Percentiles rank a stretch among this genome's conserved stretches.
These are phyloP conservation scores for Bufo bufo DNA, from an alignment of 2,113 vertebrate genomes.

Conservation along the genomic window DNA sequence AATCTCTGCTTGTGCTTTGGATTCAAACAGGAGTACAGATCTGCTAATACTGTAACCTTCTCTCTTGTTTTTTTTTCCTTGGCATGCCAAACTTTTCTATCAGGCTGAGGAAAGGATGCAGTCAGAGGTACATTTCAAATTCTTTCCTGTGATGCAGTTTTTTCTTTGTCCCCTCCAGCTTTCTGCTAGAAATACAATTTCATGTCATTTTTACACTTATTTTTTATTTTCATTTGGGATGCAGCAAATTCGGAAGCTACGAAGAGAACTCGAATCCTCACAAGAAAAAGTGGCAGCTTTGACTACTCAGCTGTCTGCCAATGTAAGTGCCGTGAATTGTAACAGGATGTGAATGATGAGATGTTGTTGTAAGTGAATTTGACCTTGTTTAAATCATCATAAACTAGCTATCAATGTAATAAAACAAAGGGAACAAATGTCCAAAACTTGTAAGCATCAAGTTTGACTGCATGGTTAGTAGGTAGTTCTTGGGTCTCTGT, in stretches of 20 bases:
- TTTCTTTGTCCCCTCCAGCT: not conserved
- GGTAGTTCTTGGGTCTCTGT: too few relatives aligned
- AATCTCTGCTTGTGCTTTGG: slow-evolving; percentile 32
- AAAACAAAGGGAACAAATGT: too few relatives aligned
- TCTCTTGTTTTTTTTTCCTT: slow-evolving; percentile 74
- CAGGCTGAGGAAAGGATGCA: slow-evolving; percentile 99
- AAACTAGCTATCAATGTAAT: too few relatives aligned
- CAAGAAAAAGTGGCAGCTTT: slow-evolving; percentile 94
- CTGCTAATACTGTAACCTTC: slow-evolving; percentile 60
- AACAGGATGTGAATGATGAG: not conserved
- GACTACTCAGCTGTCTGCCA: slow-evolving; percentile 90
- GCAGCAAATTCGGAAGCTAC: slow-evolving; percentile 95
- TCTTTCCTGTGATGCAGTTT: slow-evolving; percentile 30
- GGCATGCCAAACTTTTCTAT: slow-evolving; percentile 64
- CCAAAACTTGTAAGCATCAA: not conserved
- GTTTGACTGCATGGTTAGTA: too few relatives aligned
- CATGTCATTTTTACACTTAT: not conserved
- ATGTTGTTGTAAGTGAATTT: not conserved
- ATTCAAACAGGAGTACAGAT: not conserved
- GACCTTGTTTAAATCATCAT: too few relatives aligned
- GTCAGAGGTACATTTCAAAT: slow-evolving; percentile 82
- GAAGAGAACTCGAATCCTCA: slow-evolving; percentile 91
- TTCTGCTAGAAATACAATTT: not conserved
- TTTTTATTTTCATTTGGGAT: not conserved
- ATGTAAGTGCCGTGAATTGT: slow-evolving; percentile 74